phyloP scores from a whole-genome alignment of 2,888 invertebrate species.

The Agonopterix alstromeriana region DNA sequence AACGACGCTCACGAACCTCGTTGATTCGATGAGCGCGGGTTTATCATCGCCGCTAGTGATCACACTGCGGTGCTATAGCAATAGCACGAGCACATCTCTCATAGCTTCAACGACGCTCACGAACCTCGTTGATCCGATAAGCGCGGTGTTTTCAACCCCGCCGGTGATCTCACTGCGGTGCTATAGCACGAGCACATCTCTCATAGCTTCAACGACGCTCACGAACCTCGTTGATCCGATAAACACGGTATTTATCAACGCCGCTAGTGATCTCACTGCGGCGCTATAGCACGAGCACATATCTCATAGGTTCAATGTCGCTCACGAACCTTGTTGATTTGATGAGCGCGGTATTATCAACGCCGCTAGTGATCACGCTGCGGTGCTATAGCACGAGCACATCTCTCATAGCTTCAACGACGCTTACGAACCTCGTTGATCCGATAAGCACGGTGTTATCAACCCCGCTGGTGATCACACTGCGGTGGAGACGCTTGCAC shows the following conservation, averaged over 20 bases:
- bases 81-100: no score
- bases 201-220: neutral
- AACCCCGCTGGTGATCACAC: constrained; percentile 63
- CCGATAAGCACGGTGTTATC: constrained; percentile 60
- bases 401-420: constrained; percentile 55
- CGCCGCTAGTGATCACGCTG: no score
- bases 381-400: constrained; percentile 31
- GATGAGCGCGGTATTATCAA: no score
- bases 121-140: no score
- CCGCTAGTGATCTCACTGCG: neutral
- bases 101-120: no score
- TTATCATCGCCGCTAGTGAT: no score
- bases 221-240: neutral
- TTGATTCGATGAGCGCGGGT: no score
- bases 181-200: neutral
- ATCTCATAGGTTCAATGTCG: neutral
- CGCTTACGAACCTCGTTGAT: constrained; percentile 51
- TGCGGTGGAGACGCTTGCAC: constrained; percentile 67
- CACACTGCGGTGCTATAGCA: no score
- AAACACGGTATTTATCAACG: neutral
- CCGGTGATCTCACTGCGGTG: no score
- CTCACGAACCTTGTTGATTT: no score
- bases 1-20: no score
- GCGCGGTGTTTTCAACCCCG: no score
- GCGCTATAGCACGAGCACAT: constrained; percentile 19